Evolutionary conservation across 92 coral and sea anemone species (phyloP).

Genomic region (Epizoanthus scotinus): DNA sequence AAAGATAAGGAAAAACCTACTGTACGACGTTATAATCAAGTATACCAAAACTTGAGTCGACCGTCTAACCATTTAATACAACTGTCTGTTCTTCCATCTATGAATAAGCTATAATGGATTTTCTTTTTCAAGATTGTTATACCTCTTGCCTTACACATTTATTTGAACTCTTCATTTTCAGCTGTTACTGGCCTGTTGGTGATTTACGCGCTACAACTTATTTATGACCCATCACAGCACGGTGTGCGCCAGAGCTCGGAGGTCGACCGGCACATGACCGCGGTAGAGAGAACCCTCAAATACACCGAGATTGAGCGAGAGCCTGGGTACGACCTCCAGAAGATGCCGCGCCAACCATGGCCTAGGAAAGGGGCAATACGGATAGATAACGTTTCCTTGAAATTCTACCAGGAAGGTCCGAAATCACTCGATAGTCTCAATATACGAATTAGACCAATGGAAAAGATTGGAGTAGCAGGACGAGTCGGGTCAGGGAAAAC

Average conservation of each 20-base stretch:
- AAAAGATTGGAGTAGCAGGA: conserved; percentile 90
- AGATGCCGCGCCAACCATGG: conserved; percentile 84
- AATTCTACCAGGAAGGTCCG: conserved; percentile 56
- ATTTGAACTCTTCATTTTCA: conserved; percentile 7
- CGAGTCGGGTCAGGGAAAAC: conserved; percentile 84
- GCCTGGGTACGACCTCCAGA: conserved; percentile 74
- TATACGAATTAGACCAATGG: conserved; percentile 64
- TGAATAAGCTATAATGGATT: too few species aligned
- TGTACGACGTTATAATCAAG: too few species aligned
- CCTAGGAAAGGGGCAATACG: conserved; percentile 73
- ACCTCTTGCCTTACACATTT: too few species aligned
- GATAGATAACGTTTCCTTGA: conserved; percentile 63
- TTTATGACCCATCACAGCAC: conserved; percentile 75
- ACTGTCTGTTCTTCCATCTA: too few species aligned
- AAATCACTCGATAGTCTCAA: conserved; percentile 68
- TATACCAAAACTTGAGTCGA: too few species aligned
- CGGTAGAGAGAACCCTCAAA: conserved; percentile 71
- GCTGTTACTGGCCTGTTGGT: conserved; percentile 70
- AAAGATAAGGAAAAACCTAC: too few species aligned
- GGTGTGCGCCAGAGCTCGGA: conserved; percentile 74
- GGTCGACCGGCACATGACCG: conserved; percentile 77
- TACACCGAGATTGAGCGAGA: conserved; percentile 70
- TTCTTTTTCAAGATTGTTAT: too few species aligned
- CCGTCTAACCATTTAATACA: too few species aligned
- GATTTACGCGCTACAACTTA: conserved; percentile 79